phyloP scores from a whole-genome alignment of 2,797 vertebrate species.

The Enteromius unitaeniatus region DNA sequence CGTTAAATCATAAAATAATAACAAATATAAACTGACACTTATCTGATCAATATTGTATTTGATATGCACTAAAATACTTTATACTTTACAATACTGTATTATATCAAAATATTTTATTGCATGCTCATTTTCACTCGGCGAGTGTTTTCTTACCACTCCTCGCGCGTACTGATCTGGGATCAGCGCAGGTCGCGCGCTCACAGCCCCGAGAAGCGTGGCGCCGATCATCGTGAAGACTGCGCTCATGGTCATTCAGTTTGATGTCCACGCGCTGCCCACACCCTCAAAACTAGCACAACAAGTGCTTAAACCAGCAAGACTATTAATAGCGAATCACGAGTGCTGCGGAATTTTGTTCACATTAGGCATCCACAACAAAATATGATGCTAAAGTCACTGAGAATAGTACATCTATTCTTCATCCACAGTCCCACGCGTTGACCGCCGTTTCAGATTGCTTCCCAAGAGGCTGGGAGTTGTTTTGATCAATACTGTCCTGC shows the following conservation, averaged over 20 bases:
- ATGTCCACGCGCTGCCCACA: background rate
- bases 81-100: background rate
- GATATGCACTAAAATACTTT: no score
- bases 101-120: background rate
- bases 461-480: slow-evolving; percentile 5
- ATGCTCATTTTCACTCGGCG: background rate
- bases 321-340: background rate
- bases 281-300: background rate
- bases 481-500: slow-evolving; percentile 19
- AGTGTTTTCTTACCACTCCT: slow-evolving; percentile 57
- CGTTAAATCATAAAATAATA: background rate
- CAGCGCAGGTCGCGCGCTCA: slow-evolving; percentile 11
- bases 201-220: slow-evolving; percentile 42
- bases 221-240: slow-evolving; percentile 48
- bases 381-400: background rate
- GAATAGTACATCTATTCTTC: background rate
- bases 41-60: background rate
- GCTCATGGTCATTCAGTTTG: background rate
- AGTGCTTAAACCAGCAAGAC: background rate
- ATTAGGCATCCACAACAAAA: background rate
- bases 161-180: slow-evolving; percentile 45
- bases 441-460: slow-evolving; percentile 3
- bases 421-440: background rate
- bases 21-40: background rate
- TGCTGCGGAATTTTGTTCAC: background rate